Evolutionary conservation across 2,888 invertebrate species (phyloP).

Genomic region (Podabrus alpinus): DNA sequence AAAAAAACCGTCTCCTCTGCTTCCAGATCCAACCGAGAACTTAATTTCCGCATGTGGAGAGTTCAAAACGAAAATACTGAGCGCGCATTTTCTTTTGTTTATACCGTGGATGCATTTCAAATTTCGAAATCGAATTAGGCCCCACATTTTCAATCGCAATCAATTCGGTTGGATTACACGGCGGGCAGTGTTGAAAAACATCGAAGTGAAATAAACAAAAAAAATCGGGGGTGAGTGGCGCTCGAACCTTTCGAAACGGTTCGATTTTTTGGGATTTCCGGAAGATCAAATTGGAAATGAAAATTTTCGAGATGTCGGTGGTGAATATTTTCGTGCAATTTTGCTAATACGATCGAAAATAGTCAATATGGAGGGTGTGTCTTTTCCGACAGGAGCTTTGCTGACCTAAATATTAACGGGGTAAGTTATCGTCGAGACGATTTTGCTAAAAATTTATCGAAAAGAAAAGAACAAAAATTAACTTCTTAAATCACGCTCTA

Average conservation of each 20-base stretch:
- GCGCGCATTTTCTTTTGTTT: constrained; percentile 1
- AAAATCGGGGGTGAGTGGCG: not conserved
- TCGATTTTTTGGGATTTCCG: not conserved
- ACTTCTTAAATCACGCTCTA: not conserved
- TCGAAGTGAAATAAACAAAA: not conserved
- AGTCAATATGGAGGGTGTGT: constrained; percentile 37
- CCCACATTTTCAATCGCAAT: not conserved
- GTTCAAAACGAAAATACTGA: not conserved
- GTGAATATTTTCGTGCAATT: not conserved
- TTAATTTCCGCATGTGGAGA: not conserved
- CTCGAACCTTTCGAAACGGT: not conserved
- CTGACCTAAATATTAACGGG: constrained; percentile 33
- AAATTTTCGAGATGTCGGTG: not conserved
- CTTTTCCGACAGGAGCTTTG: constrained; percentile 31
- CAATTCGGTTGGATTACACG: not conserved
- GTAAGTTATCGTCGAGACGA: constrained; percentile 18
- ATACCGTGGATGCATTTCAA: not conserved
- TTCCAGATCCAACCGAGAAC: not conserved
- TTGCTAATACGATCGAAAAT: constrained; percentile 25
- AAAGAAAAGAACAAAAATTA: not conserved
- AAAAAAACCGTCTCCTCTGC: not conserved
- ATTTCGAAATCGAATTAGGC: not conserved
- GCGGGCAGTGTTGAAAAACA: not conserved
- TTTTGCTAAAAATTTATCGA: not conserved
- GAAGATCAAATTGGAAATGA: not conserved